Evolutionary conservation across 2,113 vertebrate genomes (phyloP), one percentile per base, ranked within the genome.

Genomic region (Notothenia coriiceps): DNA sequence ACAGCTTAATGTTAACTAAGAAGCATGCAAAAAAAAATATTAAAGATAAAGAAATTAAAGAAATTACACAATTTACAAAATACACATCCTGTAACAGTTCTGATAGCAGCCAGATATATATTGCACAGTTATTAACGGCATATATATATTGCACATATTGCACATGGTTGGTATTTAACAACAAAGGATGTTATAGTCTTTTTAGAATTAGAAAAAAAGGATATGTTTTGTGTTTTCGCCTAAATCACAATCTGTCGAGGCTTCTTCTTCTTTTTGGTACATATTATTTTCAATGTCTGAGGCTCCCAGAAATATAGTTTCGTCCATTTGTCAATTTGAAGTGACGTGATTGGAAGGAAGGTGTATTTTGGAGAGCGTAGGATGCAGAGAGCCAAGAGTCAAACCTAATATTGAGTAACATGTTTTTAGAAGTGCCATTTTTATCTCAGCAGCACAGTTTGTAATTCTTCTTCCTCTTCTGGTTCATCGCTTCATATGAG

Each of bases 361-460:
- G 70, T 84, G 71, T 82, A 84, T 90, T 92, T 88, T 71, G 50
- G 81, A 78, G 79, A 76, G 83, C 55, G 89, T 91, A 82, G 92
- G 90, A 89, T 78, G 90, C 78, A 29, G 22, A 20, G 82, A 84
- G 82, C 84, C 82, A 86, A 60, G 83, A 87, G 91, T 90, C 87
- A 87, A 81, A 80, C 81, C 88, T 65, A 84, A 83, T 84, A 86
- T 78, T 84, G 86, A 70, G 70, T 86, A 81, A 86, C 82, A 75
- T 86, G 80, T 80, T 83, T 91, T 89, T 86, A 84, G 86, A 89
- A 82, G 69, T 84, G 47, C 78, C 82, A 88, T 91, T 93, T 91
- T 90, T 89, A 87, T 88, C 87, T 86, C 75, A 50, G 75, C 79
- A 49, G 74, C 77, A 83, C 51, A 57, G 65, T 79, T 79, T 77